Evolutionary conservation across 2,888 invertebrate genomes (phyloP).

Genomic region (Tipula helvola): DNA sequence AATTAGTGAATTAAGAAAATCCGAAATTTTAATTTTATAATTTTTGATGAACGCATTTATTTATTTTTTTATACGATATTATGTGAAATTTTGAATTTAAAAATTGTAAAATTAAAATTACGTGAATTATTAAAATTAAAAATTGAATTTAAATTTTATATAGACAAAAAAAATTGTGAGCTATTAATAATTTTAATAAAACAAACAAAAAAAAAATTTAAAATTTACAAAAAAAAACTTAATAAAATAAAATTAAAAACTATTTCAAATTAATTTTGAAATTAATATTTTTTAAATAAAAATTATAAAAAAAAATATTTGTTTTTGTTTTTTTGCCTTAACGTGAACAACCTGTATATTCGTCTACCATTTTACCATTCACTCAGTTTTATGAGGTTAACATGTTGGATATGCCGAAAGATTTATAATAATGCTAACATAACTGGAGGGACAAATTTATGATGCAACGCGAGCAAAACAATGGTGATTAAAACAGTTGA

Average conservation of each 20-base stretch:
- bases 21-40: neutral
- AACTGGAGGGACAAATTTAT: no score
- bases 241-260: neutral
- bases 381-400: no score
- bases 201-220: neutral
- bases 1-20: neutral
- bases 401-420: no score
- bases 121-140: neutral
- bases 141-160: neutral
- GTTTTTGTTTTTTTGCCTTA: neutral
- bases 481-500: no score
- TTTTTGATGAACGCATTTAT: neutral
- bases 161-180: neutral
- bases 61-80: neutral
- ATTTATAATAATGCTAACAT: no score
- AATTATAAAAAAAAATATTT: neutral
- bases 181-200: neutral
- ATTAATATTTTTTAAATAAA: neutral
- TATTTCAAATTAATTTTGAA: neutral
- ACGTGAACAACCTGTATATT: no score
- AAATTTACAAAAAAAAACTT: neutral
- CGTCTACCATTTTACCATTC: no score
- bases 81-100: neutral
- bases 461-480: no score
- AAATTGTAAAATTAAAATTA: neutral